These are phyloP conservation scores for Labeo rohita DNA, from an alignment of 2,113 vertebrate genomes.

Conservation along the genomic window DNA sequence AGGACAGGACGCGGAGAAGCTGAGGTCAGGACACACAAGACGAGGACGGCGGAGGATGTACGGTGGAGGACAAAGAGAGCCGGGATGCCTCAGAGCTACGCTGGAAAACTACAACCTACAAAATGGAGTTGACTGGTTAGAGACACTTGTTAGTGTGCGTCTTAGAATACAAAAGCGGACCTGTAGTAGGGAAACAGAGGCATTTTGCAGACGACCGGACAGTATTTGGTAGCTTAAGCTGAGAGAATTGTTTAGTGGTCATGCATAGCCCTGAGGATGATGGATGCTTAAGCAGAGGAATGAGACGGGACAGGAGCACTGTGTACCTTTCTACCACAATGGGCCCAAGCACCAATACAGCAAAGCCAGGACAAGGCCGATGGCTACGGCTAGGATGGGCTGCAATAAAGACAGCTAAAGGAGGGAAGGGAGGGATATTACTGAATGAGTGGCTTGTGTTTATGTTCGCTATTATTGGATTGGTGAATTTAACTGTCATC, in stretches of 20 bases:
- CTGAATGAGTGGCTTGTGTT: constrained; percentile 62
- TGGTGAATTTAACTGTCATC: constrained; percentile 56
- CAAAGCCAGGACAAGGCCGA: constrained; percentile 99
- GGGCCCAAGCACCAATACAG: constrained; percentile 99
- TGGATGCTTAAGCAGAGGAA: constrained; percentile 38
- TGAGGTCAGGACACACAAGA: neutral
- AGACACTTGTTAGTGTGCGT: constrained; percentile 30
- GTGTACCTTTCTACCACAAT: constrained; percentile 99
- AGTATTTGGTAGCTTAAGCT: constrained; percentile 25
- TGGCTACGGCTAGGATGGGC: constrained; percentile 98
- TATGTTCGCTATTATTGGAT: constrained; percentile 41
- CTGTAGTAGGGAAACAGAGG: constrained; percentile 9
- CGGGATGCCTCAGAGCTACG: constrained; percentile 38
- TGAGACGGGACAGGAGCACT: constrained; percentile 79
- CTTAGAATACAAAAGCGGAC: constrained; percentile 17
- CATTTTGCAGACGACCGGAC: constrained; percentile 23
- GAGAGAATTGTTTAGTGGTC: constrained; percentile 31
- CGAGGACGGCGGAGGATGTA: constrained; percentile 3
- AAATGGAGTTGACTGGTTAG: constrained; percentile 20
- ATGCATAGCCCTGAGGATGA: constrained; percentile 42
- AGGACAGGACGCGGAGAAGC: neutral
- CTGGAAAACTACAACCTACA: constrained; percentile 36
- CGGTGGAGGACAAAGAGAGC: constrained; percentile 23
- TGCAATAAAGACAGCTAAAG: constrained; percentile 97
- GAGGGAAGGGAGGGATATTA: constrained; percentile 99